Conservation (phyloP, 2,797 vertebrate species). For the Bovichtus diacanthus region DNA sequence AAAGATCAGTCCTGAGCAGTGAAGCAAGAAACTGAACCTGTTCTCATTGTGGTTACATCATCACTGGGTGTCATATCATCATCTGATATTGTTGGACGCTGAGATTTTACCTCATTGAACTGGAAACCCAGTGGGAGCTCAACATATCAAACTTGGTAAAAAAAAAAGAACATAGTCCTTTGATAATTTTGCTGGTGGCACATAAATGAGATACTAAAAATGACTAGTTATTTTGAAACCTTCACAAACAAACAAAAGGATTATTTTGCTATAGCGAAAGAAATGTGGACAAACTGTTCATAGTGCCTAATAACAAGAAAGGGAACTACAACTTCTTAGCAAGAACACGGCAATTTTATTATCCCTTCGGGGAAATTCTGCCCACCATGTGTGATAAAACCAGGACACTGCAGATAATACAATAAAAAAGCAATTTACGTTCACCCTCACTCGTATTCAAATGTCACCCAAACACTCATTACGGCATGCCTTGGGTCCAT, state of each 20-base stretch:
- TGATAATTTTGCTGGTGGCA: constrained; percentile 61
- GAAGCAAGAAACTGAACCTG: constrained; percentile 55
- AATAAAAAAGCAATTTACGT: constrained; percentile 67
- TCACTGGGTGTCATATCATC: constrained; percentile 52
- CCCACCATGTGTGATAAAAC: constrained; percentile 67
- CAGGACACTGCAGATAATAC: constrained; percentile 59
- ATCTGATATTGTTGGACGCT: constrained; percentile 42
- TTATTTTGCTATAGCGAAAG: not conserved
- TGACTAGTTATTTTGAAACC: constrained; percentile 13
- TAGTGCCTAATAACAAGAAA: constrained; percentile 48
- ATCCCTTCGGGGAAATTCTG: constrained; percentile 61
- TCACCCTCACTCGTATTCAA: constrained; percentile 57
- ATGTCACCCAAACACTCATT: constrained; percentile 58
- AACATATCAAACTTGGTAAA: constrained; percentile 69
- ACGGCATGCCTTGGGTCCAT: constrained; percentile 41
- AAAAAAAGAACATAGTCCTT: constrained; percentile 58
- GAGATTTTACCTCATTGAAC: constrained; percentile 53
- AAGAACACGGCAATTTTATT: constrained; percentile 59
- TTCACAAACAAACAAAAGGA: constrained; percentile 20
- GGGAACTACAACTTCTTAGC: constrained; percentile 41
- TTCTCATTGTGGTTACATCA: constrained; percentile 35
- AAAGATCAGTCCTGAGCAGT: constrained; percentile 51
- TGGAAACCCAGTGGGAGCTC: constrained; percentile 44
- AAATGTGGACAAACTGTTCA: constrained; percentile 37
- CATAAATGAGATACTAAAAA: constrained; percentile 35